Conservation (phyloP, 2,888 invertebrate genomes). For the Eulithis prunata region DNA sequence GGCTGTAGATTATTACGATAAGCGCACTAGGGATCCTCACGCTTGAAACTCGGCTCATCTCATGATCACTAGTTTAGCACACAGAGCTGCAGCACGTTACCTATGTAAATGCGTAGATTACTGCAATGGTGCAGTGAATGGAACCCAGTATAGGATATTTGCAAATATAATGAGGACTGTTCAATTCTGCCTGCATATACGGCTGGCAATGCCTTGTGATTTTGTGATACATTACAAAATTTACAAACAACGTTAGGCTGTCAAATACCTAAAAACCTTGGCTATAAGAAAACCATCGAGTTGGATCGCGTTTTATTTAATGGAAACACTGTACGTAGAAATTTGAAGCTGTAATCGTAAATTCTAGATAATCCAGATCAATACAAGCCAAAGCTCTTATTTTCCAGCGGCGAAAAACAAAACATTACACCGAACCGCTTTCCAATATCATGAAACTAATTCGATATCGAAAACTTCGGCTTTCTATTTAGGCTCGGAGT, state of each 20-base stretch:
- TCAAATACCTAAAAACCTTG: too few species aligned
- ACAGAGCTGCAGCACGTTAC: slow-evolving; percentile 36
- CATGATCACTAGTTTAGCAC: slow-evolving; percentile 39
- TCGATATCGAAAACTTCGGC: slow-evolving; percentile 11
- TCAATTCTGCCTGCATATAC: slow-evolving; percentile 30
- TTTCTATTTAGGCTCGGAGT: neutral
- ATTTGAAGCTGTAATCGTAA: neutral
- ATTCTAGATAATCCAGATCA: slow-evolving; percentile 14
- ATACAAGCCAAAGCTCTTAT: slow-evolving; percentile 6
- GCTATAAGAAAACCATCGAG: too few species aligned
- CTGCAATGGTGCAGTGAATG: slow-evolving; percentile 31
- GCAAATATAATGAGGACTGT: slow-evolving; percentile 42
- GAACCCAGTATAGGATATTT: slow-evolving; percentile 37
- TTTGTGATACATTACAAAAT: too few species aligned
- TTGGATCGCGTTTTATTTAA: neutral
- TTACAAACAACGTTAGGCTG: too few species aligned
- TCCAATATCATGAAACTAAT: slow-evolving; percentile 29
- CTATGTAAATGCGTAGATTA: slow-evolving; percentile 43
- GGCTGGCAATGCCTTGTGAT: slow-evolving; percentile 4
- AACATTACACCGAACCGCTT: slow-evolving; percentile 20
- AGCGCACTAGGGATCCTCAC: neutral
- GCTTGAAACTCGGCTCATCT: slow-evolving; percentile 18
- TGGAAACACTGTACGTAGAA: neutral
- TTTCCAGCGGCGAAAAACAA: slow-evolving; percentile 10
- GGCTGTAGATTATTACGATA: neutral